phyloP scores from a whole-genome alignment of 1,140 invertebrate species.

The Dendrolimus punctatus region DNA sequence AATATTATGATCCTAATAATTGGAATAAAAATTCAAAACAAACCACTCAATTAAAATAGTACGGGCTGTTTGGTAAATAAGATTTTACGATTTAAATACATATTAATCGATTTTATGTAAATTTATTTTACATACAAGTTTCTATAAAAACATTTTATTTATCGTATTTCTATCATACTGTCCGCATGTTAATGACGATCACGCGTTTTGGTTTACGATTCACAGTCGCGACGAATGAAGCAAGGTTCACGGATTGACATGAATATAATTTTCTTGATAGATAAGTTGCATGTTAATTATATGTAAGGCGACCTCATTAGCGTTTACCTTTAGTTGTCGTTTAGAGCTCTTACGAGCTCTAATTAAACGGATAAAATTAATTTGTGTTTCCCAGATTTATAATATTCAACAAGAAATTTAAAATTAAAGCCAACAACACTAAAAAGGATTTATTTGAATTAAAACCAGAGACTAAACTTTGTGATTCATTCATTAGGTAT shows the following conservation, averaged over 20 bases:
- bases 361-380: not conserved
- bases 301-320: constrained; percentile 14
- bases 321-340: constrained; percentile 48
- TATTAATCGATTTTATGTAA: no score
- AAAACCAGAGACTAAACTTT: not conserved
- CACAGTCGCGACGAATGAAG: constrained; percentile 12
- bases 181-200: not conserved
- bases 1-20: no score
- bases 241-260: constrained; percentile 4
- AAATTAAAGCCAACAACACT: no score
- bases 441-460: not conserved
- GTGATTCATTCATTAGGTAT: constrained; percentile 37
- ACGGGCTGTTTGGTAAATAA: no score
- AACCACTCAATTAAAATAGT: no score
- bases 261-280: constrained; percentile 19
- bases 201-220: constrained; percentile 9
- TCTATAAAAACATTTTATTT: no score
- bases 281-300: constrained; percentile 24
- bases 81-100: no score
- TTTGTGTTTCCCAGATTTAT: no score
- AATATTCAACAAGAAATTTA: no score
- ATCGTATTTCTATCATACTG: no score
- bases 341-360: constrained; percentile 40
- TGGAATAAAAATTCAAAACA: no score
- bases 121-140: no score